Base-by-base conservation (phyloP, 2,797 vertebrate genomes). In the Liparis tanakae region DNA sequence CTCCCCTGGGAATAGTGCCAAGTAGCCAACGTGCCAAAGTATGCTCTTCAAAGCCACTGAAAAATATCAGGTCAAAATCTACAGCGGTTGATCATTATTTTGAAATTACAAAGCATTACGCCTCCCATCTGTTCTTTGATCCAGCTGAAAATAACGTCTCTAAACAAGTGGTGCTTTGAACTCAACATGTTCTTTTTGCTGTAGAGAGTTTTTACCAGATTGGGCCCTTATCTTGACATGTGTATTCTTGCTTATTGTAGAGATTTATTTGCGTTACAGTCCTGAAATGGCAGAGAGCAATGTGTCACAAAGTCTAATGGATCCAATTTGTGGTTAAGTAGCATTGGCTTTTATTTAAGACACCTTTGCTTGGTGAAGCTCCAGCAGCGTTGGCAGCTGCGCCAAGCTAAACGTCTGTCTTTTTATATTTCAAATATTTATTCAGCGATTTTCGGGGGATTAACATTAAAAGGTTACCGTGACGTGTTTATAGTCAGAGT, bases 71-170 rank as follows among this genome's bases (percentile, higher is more conserved):
- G 69, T 78, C 60, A 60, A 25, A 67, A 53, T 39, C 48, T 80
- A 46, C 63, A 61, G 76, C 25, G 39, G 48, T 18, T 46, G 34
- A 70, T 87, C 72, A 84, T 89, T 87, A 83, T 78, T 85, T 30
- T 83, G 46, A 89, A 88, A 91, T 88, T 75, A 70, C 64, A 12
- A 51, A 71, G 69, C 70, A 76, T 82, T 79, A 83, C 18, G 34
- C 37, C 56, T 58, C 72, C 71, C 67, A 68, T 70, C 61, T 79
- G 58, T 61, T 77, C 82, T 82, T 83, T 79, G 71, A 78, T 78
- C 63, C 37, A 1, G n/a, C 69, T 68, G 54, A 75, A 90, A 81
- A 75, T 78, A 69, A 71, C 58, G 54, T 39, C 71, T 62, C 12
- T 73, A 12, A 80, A 67, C 43, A 78, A 88, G 82, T 72, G 46